Percentiles rank a stretch among this genome's conserved stretches.
These are phyloP conservation scores for Silurus asotus DNA, from an alignment of 2,113 vertebrate species.

Conservation along the genomic window DNA sequence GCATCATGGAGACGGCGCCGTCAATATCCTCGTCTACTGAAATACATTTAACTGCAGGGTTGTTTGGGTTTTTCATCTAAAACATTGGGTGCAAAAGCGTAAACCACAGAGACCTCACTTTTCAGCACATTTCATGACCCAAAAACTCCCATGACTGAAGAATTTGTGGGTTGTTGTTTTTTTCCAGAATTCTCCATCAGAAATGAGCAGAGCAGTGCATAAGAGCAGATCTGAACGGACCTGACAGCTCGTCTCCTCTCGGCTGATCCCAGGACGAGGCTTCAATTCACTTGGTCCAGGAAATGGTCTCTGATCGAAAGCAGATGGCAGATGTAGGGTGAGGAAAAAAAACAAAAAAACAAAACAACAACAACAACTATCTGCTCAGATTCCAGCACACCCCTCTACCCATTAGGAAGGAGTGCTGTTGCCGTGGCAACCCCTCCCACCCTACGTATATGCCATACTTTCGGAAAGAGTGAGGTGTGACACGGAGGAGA, in stretches of 20 bases:
- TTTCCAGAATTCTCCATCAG: slow-evolving; percentile 6
- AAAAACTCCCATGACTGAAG: not conserved
- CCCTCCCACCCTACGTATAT: slow-evolving; percentile 57
- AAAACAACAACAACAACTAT: slow-evolving; percentile 74
- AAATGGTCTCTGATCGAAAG: slow-evolving; percentile 56
- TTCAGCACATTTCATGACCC: not conserved
- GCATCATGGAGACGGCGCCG: slow-evolving; percentile 84
- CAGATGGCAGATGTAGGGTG: slow-evolving; percentile 62
- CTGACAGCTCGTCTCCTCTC: slow-evolving; percentile 12
- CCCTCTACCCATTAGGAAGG: slow-evolving; percentile 72
- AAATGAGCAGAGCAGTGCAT: not conserved
- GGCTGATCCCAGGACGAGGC: slow-evolving; percentile 22
- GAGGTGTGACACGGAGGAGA: slow-evolving; percentile 71
- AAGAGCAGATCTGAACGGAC: slow-evolving; percentile 10
- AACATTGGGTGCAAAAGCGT: not conserved
- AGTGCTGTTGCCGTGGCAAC: slow-evolving; percentile 79
- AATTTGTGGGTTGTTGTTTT: not conserved
- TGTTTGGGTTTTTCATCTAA: not conserved
- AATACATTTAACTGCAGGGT: not conserved
- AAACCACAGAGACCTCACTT: too few relatives aligned
- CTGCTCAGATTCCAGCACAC: slow-evolving; percentile 79
- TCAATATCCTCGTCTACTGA: slow-evolving; percentile 81
- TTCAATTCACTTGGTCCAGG: slow-evolving; percentile 53
- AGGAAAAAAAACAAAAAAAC: slow-evolving; percentile 66
- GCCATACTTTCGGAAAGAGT: slow-evolving; percentile 67